A percentile compares a stretch with the other conserved stretches of the same genome.
These are phyloP conservation scores for Ethmia dodecea DNA, from an alignment of 2,888 invertebrate genomes.

Conservation along the genomic window DNA sequence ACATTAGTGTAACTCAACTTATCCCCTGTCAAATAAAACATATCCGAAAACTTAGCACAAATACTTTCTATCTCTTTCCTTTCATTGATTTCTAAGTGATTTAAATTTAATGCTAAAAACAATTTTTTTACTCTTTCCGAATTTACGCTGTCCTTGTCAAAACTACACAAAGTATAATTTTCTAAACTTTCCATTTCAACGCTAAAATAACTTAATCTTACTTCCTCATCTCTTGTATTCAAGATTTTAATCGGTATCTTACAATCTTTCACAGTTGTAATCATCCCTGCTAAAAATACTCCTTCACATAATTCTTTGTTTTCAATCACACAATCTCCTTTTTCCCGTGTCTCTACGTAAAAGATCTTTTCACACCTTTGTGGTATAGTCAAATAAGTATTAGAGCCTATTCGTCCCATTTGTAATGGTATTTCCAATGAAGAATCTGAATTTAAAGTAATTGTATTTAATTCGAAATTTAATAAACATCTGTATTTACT, in stretches of 20 bases:
- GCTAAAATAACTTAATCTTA: neutral
- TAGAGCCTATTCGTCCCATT: neutral
- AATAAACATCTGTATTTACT: neutral
- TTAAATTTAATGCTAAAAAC: neutral
- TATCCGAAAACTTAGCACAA: neutral
- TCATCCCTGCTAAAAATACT: neutral
- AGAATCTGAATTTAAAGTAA: neutral
- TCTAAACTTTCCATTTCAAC: neutral
- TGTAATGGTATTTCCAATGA: neutral
- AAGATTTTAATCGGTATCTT: neutral
- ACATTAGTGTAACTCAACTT: slow-evolving; percentile 4
- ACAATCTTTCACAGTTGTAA: neutral
- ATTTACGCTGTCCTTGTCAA: neutral
- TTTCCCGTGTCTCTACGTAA: neutral
- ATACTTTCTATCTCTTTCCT: neutral
- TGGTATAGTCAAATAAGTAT: neutral
- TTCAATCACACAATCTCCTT: neutral
- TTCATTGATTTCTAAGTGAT: neutral
- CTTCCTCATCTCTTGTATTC: neutral
- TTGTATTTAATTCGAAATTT: neutral
- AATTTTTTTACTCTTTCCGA: neutral
- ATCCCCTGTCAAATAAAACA: slow-evolving; percentile 2
- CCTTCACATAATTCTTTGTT: neutral
- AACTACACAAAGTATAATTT: neutral
- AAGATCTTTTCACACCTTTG: neutral